Evolutionary conservation across 2,888 invertebrate species (phyloP), one percentile per base, ranked within the genome.

Genomic region (Lobophora halterata): DNA sequence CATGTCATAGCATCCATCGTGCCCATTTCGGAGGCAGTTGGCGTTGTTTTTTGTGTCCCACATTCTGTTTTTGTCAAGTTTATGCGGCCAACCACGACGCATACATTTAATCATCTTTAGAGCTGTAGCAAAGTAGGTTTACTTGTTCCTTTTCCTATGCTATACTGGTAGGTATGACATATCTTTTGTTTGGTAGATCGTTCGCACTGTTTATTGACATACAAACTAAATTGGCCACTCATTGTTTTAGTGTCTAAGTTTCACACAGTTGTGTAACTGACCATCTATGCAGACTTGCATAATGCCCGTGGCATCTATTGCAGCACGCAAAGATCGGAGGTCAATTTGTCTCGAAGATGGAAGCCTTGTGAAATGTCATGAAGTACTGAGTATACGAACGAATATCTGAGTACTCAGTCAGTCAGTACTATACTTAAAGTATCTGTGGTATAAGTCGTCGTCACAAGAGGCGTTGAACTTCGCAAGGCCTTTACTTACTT

Each of bases 1-100:
- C 57, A 62, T 72, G 79, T 80, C 74, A 79, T 69, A 71, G 64
- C 76, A 75, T 75, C 69, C 67, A 70, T 70, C 70, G 78, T 74
- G 65, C 73, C 66, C 67, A 69, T 74, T 80, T 75, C 52, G 67
- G 67, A 59, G 58, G 62, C 58, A 57, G 56, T 43, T 39, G 51
- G 46, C 48, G 52, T 51, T 27, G 43, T 46, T 50, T 50, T 45
- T 39, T 50, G 49, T 52, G 38, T 46, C 37, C 47, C 47, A 47
- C 49, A 30, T 16, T 36, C 43, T 38, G 34, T 44, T 42, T 38
- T 31, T 43, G 44, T 43, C 41, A 31, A 46, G 37, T 50, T 49
- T 37, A 39, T 26, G 29, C 33, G 24, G 41, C 19, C 35, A 38
- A 31, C 43, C 31, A 36, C 46, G 51, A 42, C 28, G 35, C n/a